Conservation (phyloP, 2,113 vertebrate genomes). For the Notarius lentiginosus region DNA sequence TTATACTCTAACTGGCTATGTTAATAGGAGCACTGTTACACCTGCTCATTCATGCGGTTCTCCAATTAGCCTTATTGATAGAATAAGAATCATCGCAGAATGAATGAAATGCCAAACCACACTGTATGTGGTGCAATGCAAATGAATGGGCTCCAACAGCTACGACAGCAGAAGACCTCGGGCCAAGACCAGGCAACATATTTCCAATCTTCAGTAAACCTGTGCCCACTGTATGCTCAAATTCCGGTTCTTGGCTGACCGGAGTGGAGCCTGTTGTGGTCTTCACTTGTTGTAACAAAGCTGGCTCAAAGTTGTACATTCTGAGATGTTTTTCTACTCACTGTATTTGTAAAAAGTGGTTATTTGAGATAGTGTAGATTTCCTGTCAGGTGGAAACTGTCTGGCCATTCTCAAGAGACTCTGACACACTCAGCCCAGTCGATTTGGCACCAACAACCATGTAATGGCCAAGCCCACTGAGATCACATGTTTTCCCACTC, state of each 20-base stretch:
- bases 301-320: not conserved
- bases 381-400: not conserved
- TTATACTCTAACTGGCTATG: not conserved
- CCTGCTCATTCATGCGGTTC: not conserved
- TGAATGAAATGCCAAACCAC: too few species aligned
- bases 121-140: not conserved
- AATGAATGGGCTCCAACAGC: not conserved
- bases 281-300: not conserved
- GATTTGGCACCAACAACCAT: not conserved
- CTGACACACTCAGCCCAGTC: not conserved
- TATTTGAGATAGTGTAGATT: conserved; percentile 21
- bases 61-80: not conserved
- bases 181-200: not conserved
- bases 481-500: not conserved
- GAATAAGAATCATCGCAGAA: not conserved
- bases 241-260: not conserved
- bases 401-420: not conserved
- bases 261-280: not conserved
- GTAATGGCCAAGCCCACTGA: not conserved
- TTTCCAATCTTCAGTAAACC: conserved; percentile 21
- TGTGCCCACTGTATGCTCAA: not conserved
- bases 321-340: not conserved
- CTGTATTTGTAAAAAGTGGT: not conserved
- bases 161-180: too few species aligned
- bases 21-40: not conserved